Percentiles rank a stretch among this genome's conserved stretches.
phyloP scores from a whole-genome alignment of 1,140 invertebrate genomes.

The Drosophila jambulina region DNA sequence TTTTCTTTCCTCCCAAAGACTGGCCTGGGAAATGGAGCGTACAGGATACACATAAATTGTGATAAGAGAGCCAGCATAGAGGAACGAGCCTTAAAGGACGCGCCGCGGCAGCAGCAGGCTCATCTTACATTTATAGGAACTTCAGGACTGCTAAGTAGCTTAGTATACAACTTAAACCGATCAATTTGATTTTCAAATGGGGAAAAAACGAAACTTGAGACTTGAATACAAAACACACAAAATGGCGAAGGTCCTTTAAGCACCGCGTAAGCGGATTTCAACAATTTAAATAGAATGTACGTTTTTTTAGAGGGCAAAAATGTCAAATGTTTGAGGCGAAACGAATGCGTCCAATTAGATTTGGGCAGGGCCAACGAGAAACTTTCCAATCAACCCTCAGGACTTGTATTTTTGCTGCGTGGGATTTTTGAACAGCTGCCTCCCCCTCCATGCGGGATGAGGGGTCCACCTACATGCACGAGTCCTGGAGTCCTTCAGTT shows the following conservation, averaged over 20 bases:
- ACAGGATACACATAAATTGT: slow-evolving; percentile 34
- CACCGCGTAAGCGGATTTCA: slow-evolving; percentile 63
- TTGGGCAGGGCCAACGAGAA: slow-evolving; percentile 32
- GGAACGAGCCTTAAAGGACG: slow-evolving; percentile 17
- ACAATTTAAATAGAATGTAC: slow-evolving; percentile 77
- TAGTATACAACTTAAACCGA: slow-evolving; percentile 50
- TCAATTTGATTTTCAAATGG: slow-evolving; percentile 67
- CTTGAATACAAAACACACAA: slow-evolving; percentile 34
- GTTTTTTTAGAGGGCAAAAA: slow-evolving; percentile 65
- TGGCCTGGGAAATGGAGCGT: slow-evolving; percentile 19
- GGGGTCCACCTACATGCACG: slow-evolving; percentile 2
- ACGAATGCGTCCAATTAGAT: slow-evolving; percentile 70
- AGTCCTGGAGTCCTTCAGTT: slow-evolving; percentile 11
- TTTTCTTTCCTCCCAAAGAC: not conserved
- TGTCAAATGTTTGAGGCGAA: slow-evolving; percentile 66
- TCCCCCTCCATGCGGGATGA: slow-evolving; percentile 1
- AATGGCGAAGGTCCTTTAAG: slow-evolving; percentile 44
- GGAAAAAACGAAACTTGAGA: slow-evolving; percentile 26
- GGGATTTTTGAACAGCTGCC: slow-evolving; percentile 74
- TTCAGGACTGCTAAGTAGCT: slow-evolving; percentile 66
- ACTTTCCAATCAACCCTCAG: slow-evolving; percentile 46
- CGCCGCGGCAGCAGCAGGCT: not conserved
- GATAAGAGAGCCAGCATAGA: not conserved
- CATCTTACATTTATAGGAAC: slow-evolving; percentile 60
- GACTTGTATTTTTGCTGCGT: slow-evolving; percentile 39